Evolutionary conservation across 1,140 invertebrate species (phyloP), one percentile per base, ranked within the genome.

Genomic region (Drosophila dunni): DNA sequence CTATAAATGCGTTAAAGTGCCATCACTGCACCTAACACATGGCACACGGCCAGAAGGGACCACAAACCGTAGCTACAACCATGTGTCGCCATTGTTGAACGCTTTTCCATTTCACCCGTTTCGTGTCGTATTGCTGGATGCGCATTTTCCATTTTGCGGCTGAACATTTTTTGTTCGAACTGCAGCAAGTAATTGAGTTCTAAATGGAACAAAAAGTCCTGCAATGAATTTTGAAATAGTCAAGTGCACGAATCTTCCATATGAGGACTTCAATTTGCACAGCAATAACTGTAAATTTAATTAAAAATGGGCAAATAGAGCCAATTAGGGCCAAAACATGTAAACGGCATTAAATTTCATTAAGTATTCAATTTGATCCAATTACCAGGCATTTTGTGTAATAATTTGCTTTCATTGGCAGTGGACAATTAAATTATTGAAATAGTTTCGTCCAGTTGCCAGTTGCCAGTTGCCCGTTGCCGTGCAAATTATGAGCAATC

Each of bases 151-250:
- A n/a, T 58, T 58, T 38, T 7, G n/a, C 5, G 40, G 40, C 10
- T 0, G 1, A 11, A 13, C 44, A 46, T 45, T 53, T 60, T 8
- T 40, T 13, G 40, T 15, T 42, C n/a, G 36, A 51, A 20, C 48
- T 51, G 17, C 17, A 33, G 34, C 11, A 24, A 8, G 40, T 67
- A 73, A 73, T 73, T 73, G 64, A 40, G 56, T 68, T 68, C 33
- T 53, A 42, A 60, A 68, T 68, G 13, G 34, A 68, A 60, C 24
- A 45, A 56, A 57, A 56, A 57, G 44, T 42, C 29, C n/a, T 42
- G 15, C 15, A 44, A 24, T 57, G 44, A 53, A 66, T 51, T 54
- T 34, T 7, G 20, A 11, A 63, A 24, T 50, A 46, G 9, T 15
- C 51, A 34, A 20, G 8, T 44, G 13, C 17, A 40, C 42, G 45